Evolutionary conservation across 2,888 invertebrate genomes (phyloP), one percentile per base, ranked within the genome.

Genomic region (Steinernema hermaphroditum): DNA sequence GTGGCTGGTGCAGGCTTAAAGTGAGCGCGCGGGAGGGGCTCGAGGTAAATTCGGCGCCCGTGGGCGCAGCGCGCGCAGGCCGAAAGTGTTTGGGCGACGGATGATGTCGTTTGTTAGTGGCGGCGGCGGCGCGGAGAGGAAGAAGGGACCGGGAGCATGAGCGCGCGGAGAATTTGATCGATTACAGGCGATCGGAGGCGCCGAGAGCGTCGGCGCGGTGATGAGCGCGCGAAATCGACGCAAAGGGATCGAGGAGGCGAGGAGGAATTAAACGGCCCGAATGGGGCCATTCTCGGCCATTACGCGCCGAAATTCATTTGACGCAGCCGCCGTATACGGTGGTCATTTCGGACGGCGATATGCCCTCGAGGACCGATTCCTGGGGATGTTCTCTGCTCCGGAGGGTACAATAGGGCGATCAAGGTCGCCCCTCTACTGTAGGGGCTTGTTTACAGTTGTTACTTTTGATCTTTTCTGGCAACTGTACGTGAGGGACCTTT

Each of bases 1-100:
- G 46, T n/a, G 46, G 22, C 9, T 46, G 46, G 54, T 54, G 54
- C 54, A 54, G 54, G 54, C 54, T 54, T 54, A 54, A 54, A 46
- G 54, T 27, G 54, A 54, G 54, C 54, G 54, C 49, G 49, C 54
- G 24, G 27, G 27, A 6, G 54, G 46, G 9, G 46, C 46, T 6
- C 46, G 54, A 54, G 54, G 54, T 54, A 54, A 54, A 54, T 54
- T 54, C 54, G 22, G 46, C 46, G n/a, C n/a, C 46, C 46, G 16
- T 19, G n/a, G 46, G 19, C n/a, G n/a, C n/a, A n/a, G n/a, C n/a
- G n/a, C n/a, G n/a, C 46, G 46, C 16, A n/a, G n/a, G 46, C 6
- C 19, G 46, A 37, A 37, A 37, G n/a, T 46, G 46, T 19, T n/a
- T n/a, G n/a, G n/a, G n/a, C n/a, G n/a, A n/a, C n/a, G n/a, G n/a